phyloP scores from a whole-genome alignment of 2,888 invertebrate species.

The Stramonita haemastoma region DNA sequence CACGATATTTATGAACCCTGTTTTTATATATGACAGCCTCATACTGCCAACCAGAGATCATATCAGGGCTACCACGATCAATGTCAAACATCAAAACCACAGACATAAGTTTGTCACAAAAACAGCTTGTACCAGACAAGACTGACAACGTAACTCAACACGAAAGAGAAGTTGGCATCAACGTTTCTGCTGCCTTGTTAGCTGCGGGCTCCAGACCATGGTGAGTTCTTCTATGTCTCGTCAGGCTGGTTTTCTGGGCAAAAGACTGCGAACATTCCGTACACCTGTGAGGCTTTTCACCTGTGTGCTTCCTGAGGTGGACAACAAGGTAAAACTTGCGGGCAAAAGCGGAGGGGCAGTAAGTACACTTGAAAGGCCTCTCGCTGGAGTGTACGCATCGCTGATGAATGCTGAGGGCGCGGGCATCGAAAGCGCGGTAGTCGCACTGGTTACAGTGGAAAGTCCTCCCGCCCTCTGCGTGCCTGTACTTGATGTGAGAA shows the following conservation, averaged over 20 bases:
- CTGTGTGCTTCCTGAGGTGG: constrained; percentile 5
- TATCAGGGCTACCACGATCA: too few species aligned
- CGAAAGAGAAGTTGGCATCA: not conserved
- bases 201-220: not conserved
- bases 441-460: constrained; percentile 22
- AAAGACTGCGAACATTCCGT: not conserved
- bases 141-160: too few species aligned
- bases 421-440: not conserved
- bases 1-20: too few species aligned
- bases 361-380: constrained; percentile 18
- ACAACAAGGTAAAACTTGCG: constrained; percentile 15
- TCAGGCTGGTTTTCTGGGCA: constrained; percentile 7
- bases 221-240: not conserved
- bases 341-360: constrained; percentile 22
- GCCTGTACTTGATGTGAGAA: constrained; percentile 1
- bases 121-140: too few species aligned
- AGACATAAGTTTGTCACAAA: too few species aligned
- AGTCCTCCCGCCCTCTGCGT: not conserved
- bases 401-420: not conserved
- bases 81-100: too few species aligned
- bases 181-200: not conserved
- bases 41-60: too few species aligned
- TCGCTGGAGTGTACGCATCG: not conserved
- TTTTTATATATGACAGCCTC: too few species aligned
- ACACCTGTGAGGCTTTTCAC: constrained; percentile 20